Evolutionary conservation across 2,888 invertebrate species (phyloP), one percentile per base, ranked within the genome.

Genomic region (Thysanoteuthis rhombus): DNA sequence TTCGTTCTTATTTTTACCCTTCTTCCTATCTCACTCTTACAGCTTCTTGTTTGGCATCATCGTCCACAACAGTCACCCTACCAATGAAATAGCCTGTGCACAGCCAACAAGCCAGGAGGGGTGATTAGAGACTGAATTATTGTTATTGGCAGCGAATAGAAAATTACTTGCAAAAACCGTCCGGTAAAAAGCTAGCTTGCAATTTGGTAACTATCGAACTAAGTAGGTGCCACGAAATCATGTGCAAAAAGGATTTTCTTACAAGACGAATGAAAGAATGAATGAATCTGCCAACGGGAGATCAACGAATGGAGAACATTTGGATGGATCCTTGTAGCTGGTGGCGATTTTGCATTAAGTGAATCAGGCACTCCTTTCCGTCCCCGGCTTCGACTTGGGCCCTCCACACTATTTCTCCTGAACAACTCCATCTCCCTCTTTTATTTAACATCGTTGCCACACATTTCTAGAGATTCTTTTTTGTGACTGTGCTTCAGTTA

Each of bases 261-360:
- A 75, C 75, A n/a, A 75, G 75, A 75, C 16, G n/a, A 75, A 75
- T 75, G n/a, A 75, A 75, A 75, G n/a, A 75, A n/a, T 36, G n/a
- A n/a, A n/a, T 75, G n/a, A n/a, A n/a, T 75, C 8, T 75, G 75
- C n/a, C 75, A 8, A 75, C 19, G n/a, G 75, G 75, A 75, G 75
- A 75, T 75, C 75, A 75, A 75, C n/a, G n/a, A 1, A 52, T 52
- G 52, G 52, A 52, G 52, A 52, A 52, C 52, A 75, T 75, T 75
- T 12, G 75, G n/a, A 36, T 75, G 75, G n/a, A 75, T 75, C 75
- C 10, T 16, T n/a, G 10, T 75, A 8, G 75, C 75, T 75, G 75
- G n/a, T 75, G 75, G 75, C 75, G 75, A 75, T 75, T 75, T n/a
- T 75, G n/a, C 75, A 75, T 75, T n/a, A 75, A 75, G 75, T 75